Base-by-base conservation (phyloP, 1,140 invertebrate species). In the Halesus radiatus region DNA sequence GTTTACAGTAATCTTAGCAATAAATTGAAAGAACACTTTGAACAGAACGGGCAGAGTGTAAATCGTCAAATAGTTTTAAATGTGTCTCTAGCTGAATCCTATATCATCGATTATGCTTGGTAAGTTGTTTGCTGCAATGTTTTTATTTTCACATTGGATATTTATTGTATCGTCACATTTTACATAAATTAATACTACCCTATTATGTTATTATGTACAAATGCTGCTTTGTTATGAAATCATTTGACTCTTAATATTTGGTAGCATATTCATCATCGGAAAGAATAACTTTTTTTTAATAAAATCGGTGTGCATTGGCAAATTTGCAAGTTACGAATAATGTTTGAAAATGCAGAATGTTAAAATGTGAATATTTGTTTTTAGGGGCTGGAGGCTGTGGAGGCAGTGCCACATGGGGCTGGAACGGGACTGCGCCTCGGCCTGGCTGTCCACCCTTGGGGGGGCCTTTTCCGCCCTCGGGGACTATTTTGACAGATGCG, bases 391-490 rank as follows among this genome's bases (percentile, higher is more conserved):
- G 77, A 50, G 72, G 18, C 64, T 83, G 13, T 83, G 82, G 82
- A 58, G 82, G 32, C 76, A 79, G 60, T 81, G 79, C 62, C 79
- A 81, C 70, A 72, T 83, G 76, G 77, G 91, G 82, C 90, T 93
- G 82, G 94, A 97, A 88, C 89, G 97, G 81, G 95, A 97, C 85
- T 92, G 96, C 90, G 91, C 94, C 8, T 94, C 98, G 91, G 96
- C 96, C 3, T 98, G 97, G 96, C 89, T 99, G 3, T 98, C 97
- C n/a, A 99, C 98, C 1, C 90, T 99, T 15, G 98, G 98, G 66
- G 97, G 97, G 58, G 98, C 96, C 5, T 98, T 96, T 89, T 98
- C 97, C 22, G 94, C 97, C 8, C 90, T 98, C 64, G 98, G 98
- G 18, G 97, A 98, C 85, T 92, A 95, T 82, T 94, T 94, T 88